A percentile compares a stretch with the other conserved stretches of the same genome.
phyloP scores from a whole-genome alignment of 2,797 vertebrate species.

The Esox masquinongy region DNA sequence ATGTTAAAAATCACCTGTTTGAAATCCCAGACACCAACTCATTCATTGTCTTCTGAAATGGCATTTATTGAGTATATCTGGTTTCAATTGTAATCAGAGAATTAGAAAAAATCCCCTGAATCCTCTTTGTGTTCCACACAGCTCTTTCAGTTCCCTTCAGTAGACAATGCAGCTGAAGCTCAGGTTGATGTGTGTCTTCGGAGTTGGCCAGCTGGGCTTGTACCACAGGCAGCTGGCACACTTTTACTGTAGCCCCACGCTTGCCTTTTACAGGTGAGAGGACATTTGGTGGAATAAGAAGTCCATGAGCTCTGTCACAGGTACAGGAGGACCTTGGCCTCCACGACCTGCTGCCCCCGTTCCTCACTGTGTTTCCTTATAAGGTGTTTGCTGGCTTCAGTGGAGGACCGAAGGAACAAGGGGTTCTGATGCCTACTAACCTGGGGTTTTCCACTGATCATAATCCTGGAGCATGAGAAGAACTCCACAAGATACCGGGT shows the following conservation, averaged over 20 bases:
- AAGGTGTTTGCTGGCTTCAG: not conserved
- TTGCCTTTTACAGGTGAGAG: constrained; percentile 8
- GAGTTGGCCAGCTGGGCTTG: constrained; percentile 5
- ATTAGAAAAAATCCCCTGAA: not conserved
- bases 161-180: constrained; percentile 18
- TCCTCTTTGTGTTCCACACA: not conserved
- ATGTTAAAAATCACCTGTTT: not conserved
- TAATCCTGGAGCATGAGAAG: not conserved
- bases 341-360: not conserved
- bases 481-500: constrained; percentile 5
- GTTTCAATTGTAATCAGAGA: not conserved
- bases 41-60: not conserved
- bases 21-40: not conserved
- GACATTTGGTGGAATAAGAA: constrained; percentile 5
- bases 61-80: not conserved
- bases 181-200: constrained; percentile 11
- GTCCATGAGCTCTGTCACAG: not conserved
- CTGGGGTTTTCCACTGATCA: not conserved
- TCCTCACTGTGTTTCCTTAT: not conserved
- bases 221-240: constrained; percentile 22
- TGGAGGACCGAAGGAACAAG: not conserved
- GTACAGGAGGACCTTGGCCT: not conserved
- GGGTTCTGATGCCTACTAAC: not conserved
- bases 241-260: constrained; percentile 10
- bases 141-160: constrained; percentile 15